Conservation (phyloP, 2,113 vertebrate species). For the Oreochromis niloticus region DNA sequence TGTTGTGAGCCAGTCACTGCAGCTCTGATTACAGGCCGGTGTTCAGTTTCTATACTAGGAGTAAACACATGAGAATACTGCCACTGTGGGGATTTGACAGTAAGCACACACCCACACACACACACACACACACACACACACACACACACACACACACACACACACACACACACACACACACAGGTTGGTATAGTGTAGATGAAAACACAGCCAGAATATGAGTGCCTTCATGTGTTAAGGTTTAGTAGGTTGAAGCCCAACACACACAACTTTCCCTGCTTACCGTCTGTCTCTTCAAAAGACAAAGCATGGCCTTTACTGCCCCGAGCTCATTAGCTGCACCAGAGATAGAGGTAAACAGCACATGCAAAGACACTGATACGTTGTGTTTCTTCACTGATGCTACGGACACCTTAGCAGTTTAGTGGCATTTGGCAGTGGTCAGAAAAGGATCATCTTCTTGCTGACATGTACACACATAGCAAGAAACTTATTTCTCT, state of each 20-base stretch:
- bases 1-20: conserved; percentile 61
- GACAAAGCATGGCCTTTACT: conserved; percentile 31
- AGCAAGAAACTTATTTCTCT: background rate
- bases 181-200: background rate
- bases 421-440: background rate
- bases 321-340: conserved; percentile 53
- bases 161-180: background rate
- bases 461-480: background rate
- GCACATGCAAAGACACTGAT: background rate
- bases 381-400: background rate
- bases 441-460: background rate
- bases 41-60: conserved; percentile 60
- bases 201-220: conserved; percentile 24
- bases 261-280: conserved; percentile 50
- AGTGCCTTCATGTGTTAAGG: conserved; percentile 43
- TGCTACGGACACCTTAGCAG: background rate
- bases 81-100: conserved; percentile 9
- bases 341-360: conserved; percentile 9
- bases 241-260: conserved; percentile 45
- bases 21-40: conserved; percentile 67
- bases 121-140: background rate
- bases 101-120: background rate
- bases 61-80: conserved; percentile 49
- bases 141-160: background rate
- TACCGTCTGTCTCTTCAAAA: conserved; percentile 52